Conservation (phyloP, 1,140 invertebrate species). For the Musca vetustissima region DNA sequence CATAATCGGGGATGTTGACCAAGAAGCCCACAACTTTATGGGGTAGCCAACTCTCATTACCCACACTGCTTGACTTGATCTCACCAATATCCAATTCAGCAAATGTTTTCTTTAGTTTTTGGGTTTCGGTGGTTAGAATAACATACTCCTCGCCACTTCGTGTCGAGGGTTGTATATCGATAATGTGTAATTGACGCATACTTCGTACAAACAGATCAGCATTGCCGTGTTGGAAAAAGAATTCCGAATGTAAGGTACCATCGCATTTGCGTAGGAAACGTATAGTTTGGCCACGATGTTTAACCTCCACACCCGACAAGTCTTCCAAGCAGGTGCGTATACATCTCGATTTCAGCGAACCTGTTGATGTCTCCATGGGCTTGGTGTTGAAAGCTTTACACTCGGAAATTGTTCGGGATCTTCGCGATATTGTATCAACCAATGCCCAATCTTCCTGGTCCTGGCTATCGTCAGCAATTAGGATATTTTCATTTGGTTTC, state of each 20-base stretch:
- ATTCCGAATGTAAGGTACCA: constrained; percentile 72
- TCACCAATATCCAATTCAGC: constrained; percentile 74
- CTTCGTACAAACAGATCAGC: constrained; percentile 75
- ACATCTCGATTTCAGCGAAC: constrained; percentile 57
- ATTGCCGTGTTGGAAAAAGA: constrained; percentile 85
- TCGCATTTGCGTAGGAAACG: constrained; percentile 70
- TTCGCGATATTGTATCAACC: constrained; percentile 70
- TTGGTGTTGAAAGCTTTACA: constrained; percentile 53
- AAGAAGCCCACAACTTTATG: constrained; percentile 47
- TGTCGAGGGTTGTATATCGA: constrained; percentile 34
- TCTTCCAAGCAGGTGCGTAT: constrained; percentile 68
- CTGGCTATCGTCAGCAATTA: constrained; percentile 73
- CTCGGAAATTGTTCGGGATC: constrained; percentile 58
- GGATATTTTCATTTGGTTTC: constrained; percentile 73
- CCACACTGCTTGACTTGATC: constrained; percentile 42
- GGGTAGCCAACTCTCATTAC: constrained; percentile 46
- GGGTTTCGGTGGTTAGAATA: constrained; percentile 55
- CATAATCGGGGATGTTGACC: constrained; percentile 48
- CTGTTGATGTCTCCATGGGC: constrained; percentile 28
- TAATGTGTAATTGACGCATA: constrained; percentile 58
- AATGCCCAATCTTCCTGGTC: constrained; percentile 78
- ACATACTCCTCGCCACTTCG: constrained; percentile 40
- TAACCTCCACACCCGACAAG: constrained; percentile 67
- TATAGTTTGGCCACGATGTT: constrained; percentile 68
- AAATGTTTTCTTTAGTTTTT: constrained; percentile 78